Evolutionary conservation across 2,113 vertebrate genomes (phyloP).

Genomic region (Felis catus): DNA sequence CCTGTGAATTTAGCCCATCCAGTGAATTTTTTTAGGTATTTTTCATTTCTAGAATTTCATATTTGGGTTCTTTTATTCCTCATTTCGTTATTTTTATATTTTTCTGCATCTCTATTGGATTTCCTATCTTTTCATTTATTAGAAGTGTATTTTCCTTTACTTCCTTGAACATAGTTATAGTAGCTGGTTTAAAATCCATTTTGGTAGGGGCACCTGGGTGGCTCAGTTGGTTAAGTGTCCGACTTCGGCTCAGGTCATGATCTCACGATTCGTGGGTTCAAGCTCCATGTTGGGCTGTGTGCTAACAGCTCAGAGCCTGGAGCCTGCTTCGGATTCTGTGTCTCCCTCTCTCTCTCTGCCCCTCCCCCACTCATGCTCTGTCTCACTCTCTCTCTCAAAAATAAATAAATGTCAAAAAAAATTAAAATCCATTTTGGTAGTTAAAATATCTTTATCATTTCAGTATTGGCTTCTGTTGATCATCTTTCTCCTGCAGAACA

Average conservation of each 20-base stretch:
- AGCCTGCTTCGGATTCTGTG: too few relatives aligned
- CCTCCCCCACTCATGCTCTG: too few relatives aligned
- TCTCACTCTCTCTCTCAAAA: too few relatives aligned
- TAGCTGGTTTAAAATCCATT: neutral
- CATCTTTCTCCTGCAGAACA: slow-evolving; percentile 2
- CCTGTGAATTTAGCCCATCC: neutral
- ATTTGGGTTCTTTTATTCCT: neutral
- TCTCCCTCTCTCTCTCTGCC: too few relatives aligned
- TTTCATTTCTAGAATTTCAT: slow-evolving; percentile 8
- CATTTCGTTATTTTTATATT: neutral
- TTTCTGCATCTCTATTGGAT: neutral
- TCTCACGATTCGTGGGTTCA: too few relatives aligned
- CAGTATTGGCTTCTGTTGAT: neutral
- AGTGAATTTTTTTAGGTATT: neutral
- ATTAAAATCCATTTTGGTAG: neutral
- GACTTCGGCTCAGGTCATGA: too few relatives aligned
- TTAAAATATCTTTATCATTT: neutral
- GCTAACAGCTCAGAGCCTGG: too few relatives aligned
- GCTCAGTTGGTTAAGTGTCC: too few relatives aligned
- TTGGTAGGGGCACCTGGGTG: neutral
- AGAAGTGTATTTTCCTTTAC: neutral
- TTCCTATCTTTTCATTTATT: neutral
- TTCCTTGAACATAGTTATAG: neutral
- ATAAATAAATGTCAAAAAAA: too few relatives aligned
- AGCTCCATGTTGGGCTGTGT: too few relatives aligned